These are phyloP conservation scores for Spheniscus humboldti DNA, from an alignment of 2,797 vertebrate genomes.

Conservation along the genomic window DNA sequence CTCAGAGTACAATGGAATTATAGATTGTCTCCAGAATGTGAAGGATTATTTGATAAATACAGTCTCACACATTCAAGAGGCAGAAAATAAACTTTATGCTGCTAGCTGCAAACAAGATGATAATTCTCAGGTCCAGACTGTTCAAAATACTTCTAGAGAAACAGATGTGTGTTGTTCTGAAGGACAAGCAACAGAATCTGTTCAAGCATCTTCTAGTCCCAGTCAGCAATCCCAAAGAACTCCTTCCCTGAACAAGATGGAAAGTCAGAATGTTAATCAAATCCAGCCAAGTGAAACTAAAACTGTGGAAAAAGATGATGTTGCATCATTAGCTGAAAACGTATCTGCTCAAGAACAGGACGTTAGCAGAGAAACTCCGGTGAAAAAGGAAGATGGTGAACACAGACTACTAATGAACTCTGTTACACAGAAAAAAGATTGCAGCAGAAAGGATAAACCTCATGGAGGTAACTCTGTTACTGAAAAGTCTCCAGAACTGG, in stretches of 20 bases:
- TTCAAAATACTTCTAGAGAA: constrained; percentile 29
- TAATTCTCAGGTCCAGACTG: neutral
- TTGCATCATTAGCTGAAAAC: neutral
- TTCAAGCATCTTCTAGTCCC: neutral
- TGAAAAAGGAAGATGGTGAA: neutral
- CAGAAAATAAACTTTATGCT: constrained; percentile 49
- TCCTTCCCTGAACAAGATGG: neutral
- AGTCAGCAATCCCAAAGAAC: neutral
- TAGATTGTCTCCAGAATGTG: constrained; percentile 56
- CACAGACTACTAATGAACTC: neutral
- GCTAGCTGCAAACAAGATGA: constrained; percentile 3
- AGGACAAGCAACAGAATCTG: neutral
- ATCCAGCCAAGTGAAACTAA: neutral
- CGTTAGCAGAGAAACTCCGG: neutral
- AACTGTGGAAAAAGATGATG: neutral
- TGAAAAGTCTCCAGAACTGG: constrained; percentile 6
- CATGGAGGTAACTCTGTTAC: neutral
- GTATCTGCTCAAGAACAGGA: neutral
- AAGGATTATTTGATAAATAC: constrained; percentile 52
- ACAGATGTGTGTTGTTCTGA: neutral
- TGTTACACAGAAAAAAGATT: neutral
- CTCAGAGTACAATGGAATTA: constrained; percentile 52
- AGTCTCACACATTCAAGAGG: constrained; percentile 50
- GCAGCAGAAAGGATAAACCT: neutral
- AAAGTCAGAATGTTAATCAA: constrained; percentile 22